Conservation (phyloP, 53 echinoderm and acorn worm species). For the Zoroaster sp. region DNA sequence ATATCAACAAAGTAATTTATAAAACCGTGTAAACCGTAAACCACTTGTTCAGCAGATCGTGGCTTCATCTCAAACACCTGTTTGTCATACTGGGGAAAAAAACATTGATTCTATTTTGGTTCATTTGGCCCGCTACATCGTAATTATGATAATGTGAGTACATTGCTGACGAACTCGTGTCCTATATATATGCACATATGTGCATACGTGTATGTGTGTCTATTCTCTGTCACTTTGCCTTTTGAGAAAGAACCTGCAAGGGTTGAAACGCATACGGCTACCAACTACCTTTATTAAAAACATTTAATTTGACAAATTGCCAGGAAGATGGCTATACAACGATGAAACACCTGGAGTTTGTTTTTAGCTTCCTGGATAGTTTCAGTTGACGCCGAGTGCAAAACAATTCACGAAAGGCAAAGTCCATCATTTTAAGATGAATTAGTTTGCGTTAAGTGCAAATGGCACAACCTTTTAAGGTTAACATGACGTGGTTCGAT, state of each 20-base stretch:
- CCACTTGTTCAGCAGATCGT: background rate
- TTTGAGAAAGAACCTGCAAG: too few species aligned
- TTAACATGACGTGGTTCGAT: background rate
- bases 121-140: too few species aligned
- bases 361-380: background rate
- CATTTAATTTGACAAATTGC: constrained; percentile 25
- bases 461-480: constrained; percentile 11
- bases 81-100: constrained; percentile 1
- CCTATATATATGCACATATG: too few species aligned
- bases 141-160: background rate
- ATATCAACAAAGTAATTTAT: too few species aligned
- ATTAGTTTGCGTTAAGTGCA: background rate
- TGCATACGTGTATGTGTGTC: too few species aligned
- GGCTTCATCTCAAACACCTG: constrained; percentile 11
- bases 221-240: too few species aligned
- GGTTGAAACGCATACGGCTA: background rate
- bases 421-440: background rate
- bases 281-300: background rate
- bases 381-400: background rate
- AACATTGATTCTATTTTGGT: background rate
- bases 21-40: background rate
- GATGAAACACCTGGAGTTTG: background rate
- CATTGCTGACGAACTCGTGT: too few species aligned
- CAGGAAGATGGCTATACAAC: background rate
- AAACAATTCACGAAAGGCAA: background rate